Base-by-base conservation (phyloP, 1,140 invertebrate genomes). In the Heliconius nattereri region DNA sequence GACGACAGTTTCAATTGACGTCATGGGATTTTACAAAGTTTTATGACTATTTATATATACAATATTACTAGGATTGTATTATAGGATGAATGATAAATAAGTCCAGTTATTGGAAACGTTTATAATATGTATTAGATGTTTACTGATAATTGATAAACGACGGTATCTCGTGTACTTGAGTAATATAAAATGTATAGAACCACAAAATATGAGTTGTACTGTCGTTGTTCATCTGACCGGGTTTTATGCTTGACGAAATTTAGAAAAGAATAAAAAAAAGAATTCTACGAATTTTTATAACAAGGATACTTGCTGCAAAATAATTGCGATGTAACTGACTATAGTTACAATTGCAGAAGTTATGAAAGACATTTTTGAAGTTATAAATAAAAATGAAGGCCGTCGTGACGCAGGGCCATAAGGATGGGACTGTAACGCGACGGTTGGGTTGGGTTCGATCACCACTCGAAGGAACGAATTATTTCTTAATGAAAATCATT, bases 21-120 rank as follows among this genome's bases (percentile, higher is more conserved):
- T 87, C 86, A 87, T 85, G 73, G 85, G 85, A 82, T 80, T 87
- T 86, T 84, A 87, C 85, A 73, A 54, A 81, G 54, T 76, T 32
- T 32, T 32, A 32, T 32, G 71, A 81, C 80, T 78, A 81, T 80
- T 85, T 79, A 79, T 75, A 52, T 75, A 35, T 26, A 52, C 1
- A 20, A 66, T 79, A 74, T 66, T 66, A 66, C 13, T 6, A 66
- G 23, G 23, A 26, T n/a, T 32, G 57, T 79, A 74, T 66, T 66
- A 66, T 13, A 66, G 23, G 23, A 26, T n/a, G 60, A 66, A 26
- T 66, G 29, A 6, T 29, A 66, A 29, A 66, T 29, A 80, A 70
- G 57, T 80, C 8, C 35, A 73, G 40, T 80, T 76, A 76, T 23
- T 60, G 70, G 70, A 80, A 80, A 76, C 52, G 16, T 60, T 75